Evolutionary conservation across 2,888 invertebrate genomes (phyloP), one percentile per base, ranked within the genome.

Genomic region (Panorpa germanica): DNA sequence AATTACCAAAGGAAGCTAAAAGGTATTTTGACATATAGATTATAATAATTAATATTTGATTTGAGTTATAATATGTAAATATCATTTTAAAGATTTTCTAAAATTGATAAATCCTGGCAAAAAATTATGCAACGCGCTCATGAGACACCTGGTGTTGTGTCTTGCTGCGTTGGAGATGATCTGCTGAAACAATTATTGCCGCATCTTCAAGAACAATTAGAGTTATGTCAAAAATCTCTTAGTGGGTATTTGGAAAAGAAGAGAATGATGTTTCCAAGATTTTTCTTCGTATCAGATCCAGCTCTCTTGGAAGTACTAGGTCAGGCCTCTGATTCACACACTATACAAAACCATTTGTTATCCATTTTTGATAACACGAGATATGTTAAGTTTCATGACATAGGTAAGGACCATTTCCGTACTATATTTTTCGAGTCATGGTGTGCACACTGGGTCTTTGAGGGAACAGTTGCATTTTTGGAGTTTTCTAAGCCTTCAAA

Each of bases 21-120:
- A n/a, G n/a, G n/a, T n/a, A n/a, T n/a, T n/a, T n/a, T n/a, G n/a
- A n/a, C n/a, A n/a, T n/a, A n/a, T n/a, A n/a, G n/a, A n/a, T n/a
- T n/a, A n/a, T n/a, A n/a, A n/a, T n/a, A n/a, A n/a, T n/a, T n/a
- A n/a, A n/a, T n/a, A n/a, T n/a, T n/a, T n/a, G n/a, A n/a, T n/a
- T n/a, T n/a, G n/a, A n/a, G n/a, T n/a, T n/a, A n/a, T n/a, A n/a
- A n/a, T n/a, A n/a, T n/a, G n/a, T n/a, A n/a, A n/a, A n/a, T n/a
- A n/a, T n/a, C n/a, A n/a, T n/a, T n/a, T n/a, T n/a, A n/a, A n/a
- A 63, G 86, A 39, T 95, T 95, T 54, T 82, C 83, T 18, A 93
- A 90, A 60, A 95, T 95, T 36, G 95, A 95, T 53, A 93, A 93
- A 49, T 88, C 91, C 1, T 95, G 95, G 95, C 90, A 91, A 52